phyloP scores from a whole-genome alignment of 2,797 vertebrate genomes.

The Phalloptychus januarius region DNA sequence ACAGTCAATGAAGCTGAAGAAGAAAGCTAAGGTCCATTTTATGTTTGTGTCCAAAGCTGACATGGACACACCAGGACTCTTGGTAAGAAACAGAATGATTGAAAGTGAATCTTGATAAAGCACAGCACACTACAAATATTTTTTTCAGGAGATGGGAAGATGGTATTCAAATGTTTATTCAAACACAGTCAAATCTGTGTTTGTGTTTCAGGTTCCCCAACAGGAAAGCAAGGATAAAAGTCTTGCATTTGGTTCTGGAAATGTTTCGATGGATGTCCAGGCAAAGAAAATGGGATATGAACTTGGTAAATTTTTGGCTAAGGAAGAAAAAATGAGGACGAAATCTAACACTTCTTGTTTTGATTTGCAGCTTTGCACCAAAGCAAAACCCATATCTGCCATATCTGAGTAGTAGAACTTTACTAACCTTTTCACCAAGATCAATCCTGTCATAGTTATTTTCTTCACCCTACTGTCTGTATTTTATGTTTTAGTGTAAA shows the following conservation, averaged over 20 bases:
- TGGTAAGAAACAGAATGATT: conserved; percentile 60
- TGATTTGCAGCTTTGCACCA: not conserved
- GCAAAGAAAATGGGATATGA: conserved; percentile 60
- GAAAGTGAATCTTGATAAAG: not conserved
- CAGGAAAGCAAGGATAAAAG: conserved; percentile 50
- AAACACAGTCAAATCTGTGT: not conserved
- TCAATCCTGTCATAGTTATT: not conserved
- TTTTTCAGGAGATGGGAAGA: not conserved
- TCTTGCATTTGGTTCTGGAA: conserved; percentile 61
- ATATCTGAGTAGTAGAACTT: not conserved
- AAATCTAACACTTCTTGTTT: not conserved
- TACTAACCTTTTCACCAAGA: not conserved
- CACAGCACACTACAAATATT: accelerated
- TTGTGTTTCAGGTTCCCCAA: conserved; percentile 64
- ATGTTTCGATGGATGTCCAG: conserved; percentile 55
- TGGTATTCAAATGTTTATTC: not conserved
- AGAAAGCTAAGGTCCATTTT: conserved; percentile 57
- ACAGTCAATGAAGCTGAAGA: conserved; percentile 62
- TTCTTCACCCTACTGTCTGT: accelerated
- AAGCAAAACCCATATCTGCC: not conserved
- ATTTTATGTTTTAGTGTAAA: not conserved
- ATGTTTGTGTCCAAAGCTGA: conserved; percentile 69
- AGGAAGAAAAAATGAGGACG: not conserved
- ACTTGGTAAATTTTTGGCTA: conserved; percentile 58
- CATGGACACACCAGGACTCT: conserved; percentile 54